Conservation (phyloP, 2,797 vertebrate genomes). For the Notolepis coatsorum region DNA sequence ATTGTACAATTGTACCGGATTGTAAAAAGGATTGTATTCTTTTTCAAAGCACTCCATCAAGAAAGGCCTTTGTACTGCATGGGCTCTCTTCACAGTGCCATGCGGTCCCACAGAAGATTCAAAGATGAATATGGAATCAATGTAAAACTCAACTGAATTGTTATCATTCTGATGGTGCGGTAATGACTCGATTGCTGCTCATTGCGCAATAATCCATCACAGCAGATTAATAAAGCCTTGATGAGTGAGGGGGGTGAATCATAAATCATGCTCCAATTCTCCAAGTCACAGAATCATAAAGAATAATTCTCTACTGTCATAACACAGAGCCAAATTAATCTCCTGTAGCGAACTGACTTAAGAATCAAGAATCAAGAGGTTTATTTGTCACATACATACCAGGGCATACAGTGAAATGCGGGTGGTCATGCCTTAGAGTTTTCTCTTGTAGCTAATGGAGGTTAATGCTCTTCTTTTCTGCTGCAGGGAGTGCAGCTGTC, state of each 20-base stretch:
- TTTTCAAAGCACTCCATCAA: too few relatives aligned
- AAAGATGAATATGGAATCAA: not conserved
- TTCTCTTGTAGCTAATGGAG: conserved; percentile 15
- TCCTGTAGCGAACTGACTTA: too few relatives aligned
- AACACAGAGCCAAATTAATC: conserved; percentile 28
- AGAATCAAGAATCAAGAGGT: too few relatives aligned
- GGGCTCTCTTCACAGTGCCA: conserved; percentile 7
- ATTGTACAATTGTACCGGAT: too few relatives aligned
- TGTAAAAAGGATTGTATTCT: too few relatives aligned
- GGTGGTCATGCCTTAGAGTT: conserved; percentile 10
- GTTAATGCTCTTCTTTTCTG: conserved; percentile 32
- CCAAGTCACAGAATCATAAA: conserved; percentile 18
- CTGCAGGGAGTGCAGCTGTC: conserved; percentile 32
- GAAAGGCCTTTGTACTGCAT: too few relatives aligned
- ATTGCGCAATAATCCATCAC: conserved; percentile 1
- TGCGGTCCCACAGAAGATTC: conserved; percentile 8
- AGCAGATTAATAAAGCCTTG: not conserved
- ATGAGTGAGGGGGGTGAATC: not conserved
- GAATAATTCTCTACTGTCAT: conserved; percentile 5
- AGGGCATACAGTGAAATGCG: too few relatives aligned
- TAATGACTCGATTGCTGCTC: conserved; percentile 12
- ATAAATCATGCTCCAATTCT: conserved; percentile 5
- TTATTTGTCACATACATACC: too few relatives aligned
- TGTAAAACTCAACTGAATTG: conserved; percentile 22
- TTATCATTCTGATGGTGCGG: conserved; percentile 3